Percentiles rank a stretch among this genome's conserved stretches.
Conservation (phyloP, 2,797 vertebrate species). For the Harpagifer antarcticus region DNA sequence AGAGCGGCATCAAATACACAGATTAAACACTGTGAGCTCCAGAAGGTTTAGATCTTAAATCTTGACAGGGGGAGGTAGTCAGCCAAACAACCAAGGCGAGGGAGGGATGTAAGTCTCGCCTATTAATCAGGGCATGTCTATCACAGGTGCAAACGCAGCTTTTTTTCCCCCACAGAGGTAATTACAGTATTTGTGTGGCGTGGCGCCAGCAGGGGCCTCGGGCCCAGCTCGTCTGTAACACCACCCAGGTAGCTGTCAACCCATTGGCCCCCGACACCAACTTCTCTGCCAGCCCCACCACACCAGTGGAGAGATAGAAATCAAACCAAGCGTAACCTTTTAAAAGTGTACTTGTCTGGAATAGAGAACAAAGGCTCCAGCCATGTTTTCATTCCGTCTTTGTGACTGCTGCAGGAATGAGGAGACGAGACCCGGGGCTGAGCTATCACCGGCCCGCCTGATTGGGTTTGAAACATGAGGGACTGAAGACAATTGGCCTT, state of each 20-base stretch:
- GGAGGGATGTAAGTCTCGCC: constrained; percentile 65
- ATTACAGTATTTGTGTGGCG: constrained; percentile 80
- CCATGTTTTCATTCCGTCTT: constrained; percentile 68
- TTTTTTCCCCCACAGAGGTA: constrained; percentile 67
- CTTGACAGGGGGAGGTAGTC: constrained; percentile 54
- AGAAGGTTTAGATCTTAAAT: constrained; percentile 72
- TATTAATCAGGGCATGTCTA: constrained; percentile 81
- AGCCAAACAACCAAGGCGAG: constrained; percentile 57
- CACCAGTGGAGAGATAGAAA: constrained; percentile 71
- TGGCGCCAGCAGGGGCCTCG: constrained; percentile 75
- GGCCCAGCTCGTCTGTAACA: constrained; percentile 71
- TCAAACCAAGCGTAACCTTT: constrained; percentile 80
- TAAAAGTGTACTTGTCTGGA: constrained; percentile 70
- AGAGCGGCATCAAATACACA: constrained; percentile 59
- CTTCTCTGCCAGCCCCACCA: constrained; percentile 61
- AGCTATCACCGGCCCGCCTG: constrained; percentile 61
- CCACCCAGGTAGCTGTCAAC: constrained; percentile 82
- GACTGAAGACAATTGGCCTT: constrained; percentile 61
- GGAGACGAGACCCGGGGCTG: constrained; percentile 60
- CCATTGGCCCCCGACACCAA: constrained; percentile 61
- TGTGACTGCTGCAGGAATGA: constrained; percentile 56
- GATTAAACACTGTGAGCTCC: constrained; percentile 64
- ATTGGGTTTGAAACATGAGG: constrained; percentile 72
- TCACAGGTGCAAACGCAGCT: constrained; percentile 74
- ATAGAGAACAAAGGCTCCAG: constrained; percentile 63